Evolutionary conservation across 35 echinoderm and acorn worm genomes (phyloP), one percentile per base, ranked within the genome.

Genomic region (Lytechinus pictus): DNA sequence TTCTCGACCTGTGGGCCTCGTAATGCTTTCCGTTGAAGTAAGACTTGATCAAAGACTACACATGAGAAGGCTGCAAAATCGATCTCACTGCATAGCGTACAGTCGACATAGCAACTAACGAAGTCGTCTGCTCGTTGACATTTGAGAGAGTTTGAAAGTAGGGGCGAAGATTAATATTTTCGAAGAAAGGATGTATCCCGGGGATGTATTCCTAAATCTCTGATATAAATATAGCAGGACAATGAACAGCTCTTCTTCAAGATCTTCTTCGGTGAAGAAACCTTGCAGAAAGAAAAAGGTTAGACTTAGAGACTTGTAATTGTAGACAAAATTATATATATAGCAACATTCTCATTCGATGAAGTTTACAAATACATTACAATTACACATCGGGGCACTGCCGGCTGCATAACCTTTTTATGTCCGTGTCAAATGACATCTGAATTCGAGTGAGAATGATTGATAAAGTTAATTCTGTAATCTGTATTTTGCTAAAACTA

Each of bases 91-190:
- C 33, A 44, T 44, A 13, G 14, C 52, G 28, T 90, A 90, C n/a
- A 52, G 88, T 90, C 88, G 88, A 90, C 88, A 90, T 90, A 90
- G 88, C 88, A 90, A 90, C 88, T 52, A 9, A 57, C 52, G 33
- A 90, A 51, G 88, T 44, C 3, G n/a, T 57, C 55, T 8, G n/a
- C 66, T 6, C 16, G 66, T 16, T 79, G 16, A 6, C 21, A 24
- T 79, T 7, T 79, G 66, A 19, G 19, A 5, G 19, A 24, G 21
- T 24, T 79, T 1, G 14, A 5, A 79, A 58, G 1, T 58, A 11
- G 66, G 66, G n/a, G 66, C 66, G 16, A 79, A 24, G 61, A 66
- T 66, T 19, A 14, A 19, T 14, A 66, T 11, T 66, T 66, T 71
- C 14, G 2, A 71, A 71, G 16, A 71, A 4, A 19, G n/a, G 16